Evolutionary conservation across 2,888 invertebrate species (phyloP).

Genomic region (Lasioglossum marginatum): DNA sequence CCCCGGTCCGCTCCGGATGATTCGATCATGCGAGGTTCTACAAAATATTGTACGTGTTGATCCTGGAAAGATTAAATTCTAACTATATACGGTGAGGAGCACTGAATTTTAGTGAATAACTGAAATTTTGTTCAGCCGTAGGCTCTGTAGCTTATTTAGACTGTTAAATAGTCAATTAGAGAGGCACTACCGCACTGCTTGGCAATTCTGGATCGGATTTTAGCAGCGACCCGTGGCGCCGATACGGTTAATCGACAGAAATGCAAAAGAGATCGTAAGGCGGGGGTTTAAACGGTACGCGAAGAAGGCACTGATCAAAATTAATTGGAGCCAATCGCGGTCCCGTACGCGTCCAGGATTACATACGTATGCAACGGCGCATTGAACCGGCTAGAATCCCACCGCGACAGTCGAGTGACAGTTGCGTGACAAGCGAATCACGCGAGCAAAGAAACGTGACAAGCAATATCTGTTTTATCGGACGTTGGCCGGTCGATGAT

Average conservation of each 20-base stretch:
- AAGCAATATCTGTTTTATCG: slow-evolving; percentile 60
- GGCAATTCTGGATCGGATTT: background rate
- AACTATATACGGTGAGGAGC: too few relatives aligned
- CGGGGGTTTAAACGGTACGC: background rate
- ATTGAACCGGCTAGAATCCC: slow-evolving; percentile 5
- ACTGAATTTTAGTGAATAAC: too few relatives aligned
- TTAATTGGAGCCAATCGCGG: slow-evolving; percentile 35
- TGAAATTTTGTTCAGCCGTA: too few relatives aligned
- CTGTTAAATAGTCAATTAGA: background rate
- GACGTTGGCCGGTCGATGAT: slow-evolving; percentile 54
- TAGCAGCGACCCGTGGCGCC: background rate
- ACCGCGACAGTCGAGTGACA: slow-evolving; percentile 42
- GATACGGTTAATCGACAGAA: background rate
- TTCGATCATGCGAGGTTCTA: background rate
- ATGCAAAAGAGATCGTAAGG: background rate
- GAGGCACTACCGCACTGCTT: background rate
- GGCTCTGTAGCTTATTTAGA: background rate
- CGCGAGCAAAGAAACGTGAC: slow-evolving; percentile 45
- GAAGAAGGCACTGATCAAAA: slow-evolving; percentile 25
- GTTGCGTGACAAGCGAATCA: slow-evolving; percentile 48
- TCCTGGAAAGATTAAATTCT: background rate
- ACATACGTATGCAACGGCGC: slow-evolving; percentile 8
- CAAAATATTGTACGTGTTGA: background rate
- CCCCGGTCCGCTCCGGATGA: background rate
- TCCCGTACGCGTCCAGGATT: slow-evolving; percentile 1